A percentile compares a stretch with the other conserved stretches of the same genome.
phyloP scores from a whole-genome alignment of 2,113 vertebrate species.

The Astur gentilis region DNA sequence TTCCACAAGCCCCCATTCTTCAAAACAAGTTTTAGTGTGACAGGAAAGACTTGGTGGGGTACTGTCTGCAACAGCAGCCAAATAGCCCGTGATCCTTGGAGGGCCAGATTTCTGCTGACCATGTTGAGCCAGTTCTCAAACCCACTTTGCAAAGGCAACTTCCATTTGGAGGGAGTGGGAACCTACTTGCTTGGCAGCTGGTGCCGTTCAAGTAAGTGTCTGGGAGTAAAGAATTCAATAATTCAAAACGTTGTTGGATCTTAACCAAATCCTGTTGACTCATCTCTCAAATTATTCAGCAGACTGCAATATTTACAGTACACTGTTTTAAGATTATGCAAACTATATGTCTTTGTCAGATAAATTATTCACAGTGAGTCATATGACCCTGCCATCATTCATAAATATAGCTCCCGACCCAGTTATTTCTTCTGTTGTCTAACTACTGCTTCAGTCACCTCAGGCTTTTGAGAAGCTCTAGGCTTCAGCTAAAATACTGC shows the following conservation, averaged over 20 bases:
- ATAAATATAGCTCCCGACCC: not conserved
- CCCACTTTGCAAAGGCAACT: not conserved
- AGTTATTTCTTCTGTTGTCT: not conserved
- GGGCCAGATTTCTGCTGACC: not conserved
- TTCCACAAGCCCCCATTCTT: not conserved
- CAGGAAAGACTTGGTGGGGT: not conserved
- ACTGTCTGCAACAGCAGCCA: not conserved
- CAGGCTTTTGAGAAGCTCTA: not conserved
- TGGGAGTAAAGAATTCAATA: not conserved
- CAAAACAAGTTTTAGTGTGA: not conserved
- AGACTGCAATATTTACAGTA: slow-evolving; percentile 9
- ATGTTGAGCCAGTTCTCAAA: not conserved
- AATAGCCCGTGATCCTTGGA: not conserved
- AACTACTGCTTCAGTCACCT: not conserved
- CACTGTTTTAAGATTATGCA: slow-evolving; percentile 39
- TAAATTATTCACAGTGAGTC: slow-evolving; percentile 18
- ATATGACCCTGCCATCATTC: not conserved
- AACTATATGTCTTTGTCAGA: slow-evolving; percentile 14
- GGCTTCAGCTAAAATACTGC: not conserved
- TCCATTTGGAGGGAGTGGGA: not conserved
- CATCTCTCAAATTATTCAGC: slow-evolving; percentile 24
- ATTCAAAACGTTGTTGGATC: slow-evolving; percentile 3
- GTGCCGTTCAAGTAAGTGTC: not conserved
- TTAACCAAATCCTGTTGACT: slow-evolving; percentile 18
- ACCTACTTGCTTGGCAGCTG: not conserved